Evolutionary conservation across 2,888 invertebrate genomes (phyloP).

Genomic region (Auanema freiburgensis): DNA sequence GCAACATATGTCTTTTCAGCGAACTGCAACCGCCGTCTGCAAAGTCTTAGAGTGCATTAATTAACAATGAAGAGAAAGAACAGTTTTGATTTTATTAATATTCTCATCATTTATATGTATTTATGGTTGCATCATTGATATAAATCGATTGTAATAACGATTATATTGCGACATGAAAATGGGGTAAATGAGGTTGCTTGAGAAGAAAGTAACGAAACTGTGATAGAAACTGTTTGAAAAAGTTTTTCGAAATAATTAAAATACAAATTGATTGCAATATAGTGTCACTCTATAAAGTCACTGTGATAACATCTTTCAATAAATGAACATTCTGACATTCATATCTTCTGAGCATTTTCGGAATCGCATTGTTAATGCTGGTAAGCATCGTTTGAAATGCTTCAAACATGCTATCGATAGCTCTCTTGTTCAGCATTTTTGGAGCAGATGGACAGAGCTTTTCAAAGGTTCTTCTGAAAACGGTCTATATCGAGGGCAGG

Average conservation of each 20-base stretch:
- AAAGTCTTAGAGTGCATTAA: constrained; percentile 2
- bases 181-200: too few species aligned
- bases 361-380: constrained; percentile 17
- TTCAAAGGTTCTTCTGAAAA: constrained; percentile 25
- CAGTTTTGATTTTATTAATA: too few species aligned
- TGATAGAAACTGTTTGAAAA: too few species aligned
- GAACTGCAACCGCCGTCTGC: constrained; percentile 8
- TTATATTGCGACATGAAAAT: too few species aligned
- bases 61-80: background rate
- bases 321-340: constrained; percentile 21
- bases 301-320: too few species aligned
- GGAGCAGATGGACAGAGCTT: constrained; percentile 20
- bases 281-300: too few species aligned
- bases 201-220: too few species aligned
- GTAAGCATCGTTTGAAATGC: constrained; percentile 13
- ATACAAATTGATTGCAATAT: too few species aligned
- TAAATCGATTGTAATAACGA: too few species aligned
- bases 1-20: constrained; percentile 13
- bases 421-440: constrained; percentile 26
- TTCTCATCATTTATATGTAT: constrained; percentile 2
- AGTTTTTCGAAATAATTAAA: too few species aligned
- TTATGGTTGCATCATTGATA: constrained; percentile 3
- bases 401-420: constrained; percentile 28
- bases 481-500: constrained; percentile 18
- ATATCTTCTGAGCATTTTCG: constrained; percentile 18